phyloP scores from a whole-genome alignment of 2,113 vertebrate species.

The Sebastes fasciatus region DNA sequence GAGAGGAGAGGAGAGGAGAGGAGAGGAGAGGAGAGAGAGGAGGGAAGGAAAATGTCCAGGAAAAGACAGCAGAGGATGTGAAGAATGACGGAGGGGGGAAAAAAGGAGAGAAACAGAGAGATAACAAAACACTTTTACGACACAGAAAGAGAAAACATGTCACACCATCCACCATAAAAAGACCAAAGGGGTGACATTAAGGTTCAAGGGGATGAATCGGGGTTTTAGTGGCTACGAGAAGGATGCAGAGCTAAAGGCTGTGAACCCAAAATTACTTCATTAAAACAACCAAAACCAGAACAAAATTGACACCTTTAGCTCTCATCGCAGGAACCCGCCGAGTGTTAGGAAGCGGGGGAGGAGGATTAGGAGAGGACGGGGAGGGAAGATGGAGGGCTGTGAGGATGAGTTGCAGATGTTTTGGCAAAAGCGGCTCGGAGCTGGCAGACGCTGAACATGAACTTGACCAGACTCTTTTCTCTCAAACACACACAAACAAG shows the following conservation, averaged over 20 bases:
- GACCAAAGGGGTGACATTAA: slow-evolving; percentile 28
- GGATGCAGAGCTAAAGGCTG: slow-evolving; percentile 47
- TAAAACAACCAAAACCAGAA: not conserved
- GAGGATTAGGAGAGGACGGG: slow-evolving; percentile 16
- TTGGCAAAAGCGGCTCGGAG: slow-evolving; percentile 83
- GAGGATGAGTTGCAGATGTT: slow-evolving; percentile 66
- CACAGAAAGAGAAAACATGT: slow-evolving; percentile 76
- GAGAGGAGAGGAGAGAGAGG: slow-evolving; percentile 7
- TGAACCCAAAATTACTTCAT: not conserved
- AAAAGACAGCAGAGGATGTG: slow-evolving; percentile 61
- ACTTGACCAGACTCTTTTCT: slow-evolving; percentile 73
- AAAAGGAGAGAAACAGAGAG: slow-evolving; percentile 70
- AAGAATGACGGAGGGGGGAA: slow-evolving; percentile 39
- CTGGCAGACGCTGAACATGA: slow-evolving; percentile 90
- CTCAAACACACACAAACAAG: not conserved
- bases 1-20: not conserved
- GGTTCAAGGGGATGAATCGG: slow-evolving; percentile 17
- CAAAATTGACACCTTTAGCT: slow-evolving; percentile 42
- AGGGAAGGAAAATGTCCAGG: slow-evolving; percentile 33
- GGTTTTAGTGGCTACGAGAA: slow-evolving; percentile 2
- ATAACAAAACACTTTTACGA: slow-evolving; percentile 85
- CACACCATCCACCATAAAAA: slow-evolving; percentile 54
- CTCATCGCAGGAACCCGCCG: slow-evolving; percentile 33
- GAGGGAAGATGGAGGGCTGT: slow-evolving; percentile 44
- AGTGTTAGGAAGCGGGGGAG: slow-evolving; percentile 24